Base-by-base conservation (phyloP, 1,140 invertebrate species). In the Magallana ariakensis region DNA sequence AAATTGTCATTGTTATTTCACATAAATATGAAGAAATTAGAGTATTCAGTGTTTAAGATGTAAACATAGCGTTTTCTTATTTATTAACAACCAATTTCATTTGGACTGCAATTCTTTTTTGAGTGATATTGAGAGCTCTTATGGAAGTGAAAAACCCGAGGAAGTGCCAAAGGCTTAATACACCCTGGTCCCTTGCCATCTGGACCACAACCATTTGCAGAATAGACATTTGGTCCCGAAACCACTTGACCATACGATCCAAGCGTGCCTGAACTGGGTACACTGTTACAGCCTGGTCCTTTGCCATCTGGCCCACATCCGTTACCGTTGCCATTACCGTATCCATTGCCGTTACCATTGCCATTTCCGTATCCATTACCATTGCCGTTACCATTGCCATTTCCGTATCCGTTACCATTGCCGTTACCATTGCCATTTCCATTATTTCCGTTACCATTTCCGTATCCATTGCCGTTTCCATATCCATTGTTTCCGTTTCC, bases 301-400 rank as follows among this genome's bases (percentile, higher is more conserved):
- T 19, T 16, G 19, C 19, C 33, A 19, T 66, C 57, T 5, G 7
- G n/a, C 22, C 62, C 62, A 55, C 15, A 11, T 22, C 9, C 16
- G 80, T 53, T 10, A n/a, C 19, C 80, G 53, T 81, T 81, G 11
- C 55, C 46, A 53, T 82, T 82, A 0, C 55, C 80, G 15, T 56
- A 22, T 10, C 55, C 80, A 22, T 55, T 10, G 4, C 16, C 22
- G 13, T 81, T 33, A 0, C 80, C 26, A 46, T 81, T 53, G 5
- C 54, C 80, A 82, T 54, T 82, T 16, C 80, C 80, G 54, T 55
- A 16, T 53, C 53, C 55, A 56, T 82, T 26, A 1, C 80, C 55
- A n/a, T 82, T 26, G 10, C 80, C 80, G 15, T 8, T 7, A n/a
- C 16, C 16, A 33, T 82, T 56, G 53, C 80, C 80, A n/a, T 26